Conservation (phyloP, 2,888 invertebrate genomes). For the Oscheius sp. region DNA sequence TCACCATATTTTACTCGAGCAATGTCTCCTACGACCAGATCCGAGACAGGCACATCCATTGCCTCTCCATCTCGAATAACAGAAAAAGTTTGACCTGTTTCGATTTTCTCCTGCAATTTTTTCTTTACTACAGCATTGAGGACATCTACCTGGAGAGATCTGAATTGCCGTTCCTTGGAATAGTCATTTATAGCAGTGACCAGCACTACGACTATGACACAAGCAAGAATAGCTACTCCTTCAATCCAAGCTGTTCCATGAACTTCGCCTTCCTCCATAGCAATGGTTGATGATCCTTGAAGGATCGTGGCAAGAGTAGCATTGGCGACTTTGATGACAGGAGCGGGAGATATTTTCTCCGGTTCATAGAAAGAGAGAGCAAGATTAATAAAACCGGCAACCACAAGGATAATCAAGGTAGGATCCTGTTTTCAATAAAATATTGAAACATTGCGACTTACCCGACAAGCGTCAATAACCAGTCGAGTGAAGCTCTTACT, state of each 20-base stretch:
- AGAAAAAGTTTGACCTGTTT: constrained; percentile 97
- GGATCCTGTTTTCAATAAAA: constrained; percentile 60
- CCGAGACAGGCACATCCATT: constrained; percentile 83
- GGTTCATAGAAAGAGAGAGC: constrained; percentile 68
- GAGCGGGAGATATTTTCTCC: constrained; percentile 29
- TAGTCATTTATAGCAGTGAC: constrained; percentile 75
- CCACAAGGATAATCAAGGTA: constrained; percentile 66
- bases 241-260: constrained; percentile 75
- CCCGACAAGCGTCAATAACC: constrained; percentile 60
- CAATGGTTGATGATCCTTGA: constrained; percentile 19
- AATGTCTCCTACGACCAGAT: constrained; percentile 97
- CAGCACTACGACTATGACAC: constrained; percentile 74
- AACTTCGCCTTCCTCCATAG: constrained; percentile 59
- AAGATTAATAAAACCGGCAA: constrained; percentile 66
- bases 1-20: constrained; percentile 79
- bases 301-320: constrained; percentile 25
- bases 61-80: constrained; percentile 92
- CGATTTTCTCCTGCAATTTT: constrained; percentile 77
- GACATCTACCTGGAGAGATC: constrained; percentile 62
- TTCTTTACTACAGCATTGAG: not conserved
- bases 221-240: constrained; percentile 74
- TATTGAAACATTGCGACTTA: constrained; percentile 20
- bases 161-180: constrained; percentile 75
- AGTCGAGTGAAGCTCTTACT: constrained; percentile 63
- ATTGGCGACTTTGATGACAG: constrained; percentile 30